These are phyloP conservation scores for Pseudomyrmex sp. DNA, from an alignment of 1,140 invertebrate species.

Conservation along the genomic window DNA sequence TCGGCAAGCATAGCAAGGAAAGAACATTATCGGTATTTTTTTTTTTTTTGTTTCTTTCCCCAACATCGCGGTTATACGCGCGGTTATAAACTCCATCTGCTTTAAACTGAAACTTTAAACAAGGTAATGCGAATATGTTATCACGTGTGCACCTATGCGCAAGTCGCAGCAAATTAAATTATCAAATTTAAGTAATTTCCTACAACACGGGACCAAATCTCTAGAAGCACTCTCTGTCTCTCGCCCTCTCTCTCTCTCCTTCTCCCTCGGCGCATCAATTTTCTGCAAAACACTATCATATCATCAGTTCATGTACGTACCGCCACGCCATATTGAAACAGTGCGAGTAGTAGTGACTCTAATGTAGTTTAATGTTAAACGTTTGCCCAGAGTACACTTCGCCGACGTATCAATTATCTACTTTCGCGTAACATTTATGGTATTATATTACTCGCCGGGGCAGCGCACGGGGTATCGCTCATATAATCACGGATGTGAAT, in stretches of 20 bases:
- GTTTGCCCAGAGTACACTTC: conserved; percentile 40
- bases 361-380: conserved; percentile 48
- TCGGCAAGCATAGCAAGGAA: conserved; percentile 23
- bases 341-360: conserved; percentile 22
- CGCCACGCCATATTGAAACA: background rate
- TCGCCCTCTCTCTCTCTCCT: no score
- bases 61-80: background rate
- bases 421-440: conserved; percentile 48
- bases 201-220: background rate
- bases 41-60: background rate
- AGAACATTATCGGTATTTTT: background rate
- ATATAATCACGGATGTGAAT: conserved; percentile 18
- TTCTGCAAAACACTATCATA: background rate
- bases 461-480: background rate
- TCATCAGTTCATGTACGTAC: background rate
- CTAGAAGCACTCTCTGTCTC: background rate
- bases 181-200: background rate
- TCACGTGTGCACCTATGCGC: background rate
- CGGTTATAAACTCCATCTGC: background rate
- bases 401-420: conserved; percentile 50
- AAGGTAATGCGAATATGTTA: background rate
- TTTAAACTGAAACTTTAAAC: background rate
- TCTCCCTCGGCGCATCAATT: background rate
- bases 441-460: conserved; percentile 33
- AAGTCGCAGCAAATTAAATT: background rate